These are phyloP conservation scores for Sitta carolinensis DNA, from an alignment of 2,797 vertebrate genomes.

Conservation along the genomic window DNA sequence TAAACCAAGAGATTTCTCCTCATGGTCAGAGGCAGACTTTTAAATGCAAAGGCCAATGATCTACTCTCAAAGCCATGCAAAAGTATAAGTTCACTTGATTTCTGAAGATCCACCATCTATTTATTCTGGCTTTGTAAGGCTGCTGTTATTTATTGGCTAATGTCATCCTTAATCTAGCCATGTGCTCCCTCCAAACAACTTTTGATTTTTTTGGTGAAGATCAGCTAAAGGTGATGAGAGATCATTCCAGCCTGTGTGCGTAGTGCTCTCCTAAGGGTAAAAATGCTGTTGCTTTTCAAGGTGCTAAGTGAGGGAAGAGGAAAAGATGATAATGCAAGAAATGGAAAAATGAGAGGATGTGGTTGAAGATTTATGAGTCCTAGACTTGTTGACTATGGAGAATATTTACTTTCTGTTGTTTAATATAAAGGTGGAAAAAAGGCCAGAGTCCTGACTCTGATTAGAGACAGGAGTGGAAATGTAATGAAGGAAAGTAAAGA, in stretches of 20 bases:
- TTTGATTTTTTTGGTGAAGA: not conserved
- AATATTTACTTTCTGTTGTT: not conserved
- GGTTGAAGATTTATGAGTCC: not conserved
- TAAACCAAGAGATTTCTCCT: not conserved
- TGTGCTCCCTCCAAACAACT: not conserved
- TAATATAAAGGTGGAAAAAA: not conserved
- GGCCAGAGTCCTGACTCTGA: not conserved
- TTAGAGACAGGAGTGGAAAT: not conserved
- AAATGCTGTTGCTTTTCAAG: not conserved
- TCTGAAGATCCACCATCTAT: not conserved
- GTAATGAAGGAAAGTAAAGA: not conserved
- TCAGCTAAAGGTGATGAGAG: not conserved
- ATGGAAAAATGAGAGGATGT: not conserved
- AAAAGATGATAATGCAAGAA: not conserved
- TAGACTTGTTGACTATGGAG: not conserved
- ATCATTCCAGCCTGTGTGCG: not conserved
- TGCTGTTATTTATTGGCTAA: not conserved
- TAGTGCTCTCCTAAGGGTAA: not conserved
- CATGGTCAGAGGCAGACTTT: not conserved
- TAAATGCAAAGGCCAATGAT: not conserved
- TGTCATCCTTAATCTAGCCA: not conserved
- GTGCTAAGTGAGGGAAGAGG: not conserved
- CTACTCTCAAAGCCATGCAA: not conserved
- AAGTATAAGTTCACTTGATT: not conserved
- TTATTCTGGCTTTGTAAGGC: not conserved